phyloP scores from a whole-genome alignment of 2,888 invertebrate genomes.

The Pterostichus niger region DNA sequence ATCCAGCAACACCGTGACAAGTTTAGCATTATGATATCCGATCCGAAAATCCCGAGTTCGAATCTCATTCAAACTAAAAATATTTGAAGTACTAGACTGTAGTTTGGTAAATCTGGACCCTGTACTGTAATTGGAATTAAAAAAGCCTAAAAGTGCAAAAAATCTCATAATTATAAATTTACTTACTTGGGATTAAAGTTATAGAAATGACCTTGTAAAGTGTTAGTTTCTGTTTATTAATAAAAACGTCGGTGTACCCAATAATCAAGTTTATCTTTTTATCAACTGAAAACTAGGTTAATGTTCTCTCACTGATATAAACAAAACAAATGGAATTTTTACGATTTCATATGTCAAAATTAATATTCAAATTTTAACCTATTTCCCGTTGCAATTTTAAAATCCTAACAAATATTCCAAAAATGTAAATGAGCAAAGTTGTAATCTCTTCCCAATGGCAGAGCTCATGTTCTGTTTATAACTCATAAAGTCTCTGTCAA shows the following conservation, averaged over 20 bases:
- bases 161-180: neutral
- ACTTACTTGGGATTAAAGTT: neutral
- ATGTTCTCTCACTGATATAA: slow-evolving; percentile 18
- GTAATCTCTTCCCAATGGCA: neutral
- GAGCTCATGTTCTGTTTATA: neutral
- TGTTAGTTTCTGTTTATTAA: slow-evolving; percentile 18
- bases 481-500: neutral
- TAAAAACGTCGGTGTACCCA: slow-evolving; percentile 12
- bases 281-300: slow-evolving; percentile 21
- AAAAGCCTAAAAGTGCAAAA: no score
- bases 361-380: slow-evolving; percentile 37
- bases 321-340: slow-evolving; percentile 19
- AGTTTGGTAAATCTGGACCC: no score
- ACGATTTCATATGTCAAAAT: slow-evolving; percentile 4
- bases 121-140: no score
- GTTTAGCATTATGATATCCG: no score
- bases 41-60: no score
- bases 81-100: no score
- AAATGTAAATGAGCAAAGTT: slow-evolving; percentile 17
- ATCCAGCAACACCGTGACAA: no score
- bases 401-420: slow-evolving; percentile 23
- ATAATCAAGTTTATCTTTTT: slow-evolving; percentile 20
- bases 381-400: slow-evolving; percentile 11
- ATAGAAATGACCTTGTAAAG: neutral
- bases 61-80: no score